Conservation (phyloP, 2,113 vertebrate genomes). For the Rhinolophus sinicus region DNA sequence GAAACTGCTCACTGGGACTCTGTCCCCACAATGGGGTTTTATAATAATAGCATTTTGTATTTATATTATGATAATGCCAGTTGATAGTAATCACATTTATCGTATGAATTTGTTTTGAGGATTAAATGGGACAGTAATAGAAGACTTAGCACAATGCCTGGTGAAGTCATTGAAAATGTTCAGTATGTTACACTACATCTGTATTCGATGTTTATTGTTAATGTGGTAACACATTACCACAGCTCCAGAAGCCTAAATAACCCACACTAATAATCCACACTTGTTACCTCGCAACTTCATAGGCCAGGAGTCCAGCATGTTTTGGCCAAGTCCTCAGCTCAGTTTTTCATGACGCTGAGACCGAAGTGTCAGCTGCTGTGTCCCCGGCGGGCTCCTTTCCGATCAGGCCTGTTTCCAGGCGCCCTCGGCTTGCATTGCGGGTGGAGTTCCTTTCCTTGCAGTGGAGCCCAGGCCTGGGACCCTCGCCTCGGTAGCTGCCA, state of each 20-base stretch:
- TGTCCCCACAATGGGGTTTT: neutral
- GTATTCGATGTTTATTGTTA: neutral
- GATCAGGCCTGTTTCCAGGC: neutral
- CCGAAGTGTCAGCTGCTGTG: neutral
- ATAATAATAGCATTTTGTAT: neutral
- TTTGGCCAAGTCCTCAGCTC: too few relatives aligned
- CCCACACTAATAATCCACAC: neutral
- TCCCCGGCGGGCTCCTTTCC: neutral
- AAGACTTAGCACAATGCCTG: neutral
- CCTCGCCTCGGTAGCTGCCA: neutral
- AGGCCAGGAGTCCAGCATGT: rapidly evolving
- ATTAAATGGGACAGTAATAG: neutral
- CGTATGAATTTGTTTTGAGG: neutral
- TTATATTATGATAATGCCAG: neutral
- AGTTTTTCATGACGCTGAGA: neutral
- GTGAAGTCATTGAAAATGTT: neutral
- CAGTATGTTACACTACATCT: rapidly evolving
- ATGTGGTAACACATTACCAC: neutral
- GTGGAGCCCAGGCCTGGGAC: too few relatives aligned
- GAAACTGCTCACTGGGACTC: too few relatives aligned
- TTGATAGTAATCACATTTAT: neutral
- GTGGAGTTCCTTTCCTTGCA: neutral
- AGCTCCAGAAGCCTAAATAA: neutral
- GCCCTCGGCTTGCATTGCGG: neutral
- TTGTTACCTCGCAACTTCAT: neutral